Conservation (phyloP, 2,113 vertebrate genomes). For the Periophthalmodon schlosseri region DNA sequence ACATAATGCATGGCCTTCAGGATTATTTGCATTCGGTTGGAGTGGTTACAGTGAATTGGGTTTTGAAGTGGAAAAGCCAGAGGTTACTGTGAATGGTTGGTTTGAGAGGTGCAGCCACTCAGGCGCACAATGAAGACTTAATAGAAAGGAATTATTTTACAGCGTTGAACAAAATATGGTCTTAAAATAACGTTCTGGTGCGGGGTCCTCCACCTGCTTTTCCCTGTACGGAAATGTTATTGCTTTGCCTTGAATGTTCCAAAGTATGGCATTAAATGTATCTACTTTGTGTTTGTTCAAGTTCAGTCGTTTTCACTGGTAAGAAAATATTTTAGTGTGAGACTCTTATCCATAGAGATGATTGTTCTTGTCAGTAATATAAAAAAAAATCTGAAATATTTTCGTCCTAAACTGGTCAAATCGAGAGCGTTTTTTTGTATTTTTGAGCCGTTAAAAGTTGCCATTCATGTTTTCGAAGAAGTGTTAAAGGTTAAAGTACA, state of each 20-base stretch:
- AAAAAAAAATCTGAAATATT: background rate
- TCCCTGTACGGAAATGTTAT: too few relatives aligned
- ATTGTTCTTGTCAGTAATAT: background rate
- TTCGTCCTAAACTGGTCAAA: background rate
- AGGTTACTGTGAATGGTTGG: background rate
- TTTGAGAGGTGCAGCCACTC: background rate
- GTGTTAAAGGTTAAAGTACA: background rate
- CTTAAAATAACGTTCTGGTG: background rate
- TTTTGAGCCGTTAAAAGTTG: background rate
- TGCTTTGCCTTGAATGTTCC: too few relatives aligned
- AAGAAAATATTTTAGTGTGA: too few relatives aligned
- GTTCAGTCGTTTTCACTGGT: too few relatives aligned
- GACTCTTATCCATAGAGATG: background rate
- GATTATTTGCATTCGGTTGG: background rate
- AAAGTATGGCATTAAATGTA: too few relatives aligned
- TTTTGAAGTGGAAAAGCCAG: slow-evolving; percentile 3
- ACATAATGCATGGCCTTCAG: background rate
- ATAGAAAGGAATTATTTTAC: background rate
- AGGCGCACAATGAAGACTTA: background rate
- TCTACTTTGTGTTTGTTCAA: too few relatives aligned
- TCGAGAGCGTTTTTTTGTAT: background rate
- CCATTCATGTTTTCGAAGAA: background rate
- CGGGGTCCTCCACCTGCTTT: too few relatives aligned
- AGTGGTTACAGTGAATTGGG: background rate
- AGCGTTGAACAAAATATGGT: background rate